phyloP scores from a whole-genome alignment of 2,113 vertebrate genomes.

The Platichthys stellatus region DNA sequence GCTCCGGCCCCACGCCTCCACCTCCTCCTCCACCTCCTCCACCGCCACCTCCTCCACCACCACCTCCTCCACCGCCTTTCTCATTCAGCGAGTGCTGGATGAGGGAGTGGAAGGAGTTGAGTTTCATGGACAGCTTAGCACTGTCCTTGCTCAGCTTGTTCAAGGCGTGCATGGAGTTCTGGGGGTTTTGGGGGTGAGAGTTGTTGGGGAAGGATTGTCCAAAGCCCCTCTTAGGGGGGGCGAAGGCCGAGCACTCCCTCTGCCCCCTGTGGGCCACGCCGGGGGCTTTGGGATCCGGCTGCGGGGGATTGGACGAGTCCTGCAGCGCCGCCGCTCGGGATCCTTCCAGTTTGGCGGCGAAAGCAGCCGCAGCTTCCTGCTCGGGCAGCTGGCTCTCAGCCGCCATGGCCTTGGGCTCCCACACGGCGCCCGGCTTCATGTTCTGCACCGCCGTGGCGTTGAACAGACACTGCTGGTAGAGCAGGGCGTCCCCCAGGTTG shows the following conservation, averaged over 20 bases:
- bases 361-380: conserved; percentile 64
- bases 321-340: conserved; percentile 77
- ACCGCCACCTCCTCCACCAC: background rate
- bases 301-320: conserved; percentile 57
- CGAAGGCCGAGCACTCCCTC: conserved; percentile 93
- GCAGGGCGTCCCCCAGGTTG: conserved; percentile 88
- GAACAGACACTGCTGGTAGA: conserved; percentile 94
- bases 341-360: conserved; percentile 83
- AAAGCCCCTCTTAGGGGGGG: conserved; percentile 88
- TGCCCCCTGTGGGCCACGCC: conserved; percentile 77
- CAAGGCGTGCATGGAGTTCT: conserved; percentile 75
- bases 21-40: conserved; percentile 45
- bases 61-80: conserved; percentile 59
- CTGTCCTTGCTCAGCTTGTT: conserved; percentile 88
- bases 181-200: conserved; percentile 57
- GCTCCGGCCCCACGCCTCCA: conserved; percentile 64
- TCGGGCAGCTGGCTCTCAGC: conserved; percentile 81
- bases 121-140: conserved; percentile 84
- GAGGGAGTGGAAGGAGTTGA: conserved; percentile 88
- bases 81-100: conserved; percentile 88
- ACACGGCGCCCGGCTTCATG: conserved; percentile 87
- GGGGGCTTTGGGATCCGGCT: conserved; percentile 72
- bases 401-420: conserved; percentile 86
- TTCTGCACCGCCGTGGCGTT: conserved; percentile 90
- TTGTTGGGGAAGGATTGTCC: conserved; percentile 82